Percentiles rank a stretch among this genome's conserved stretches.
Conservation (phyloP, 2,888 invertebrate species). For the Hoplodrina blanda region DNA sequence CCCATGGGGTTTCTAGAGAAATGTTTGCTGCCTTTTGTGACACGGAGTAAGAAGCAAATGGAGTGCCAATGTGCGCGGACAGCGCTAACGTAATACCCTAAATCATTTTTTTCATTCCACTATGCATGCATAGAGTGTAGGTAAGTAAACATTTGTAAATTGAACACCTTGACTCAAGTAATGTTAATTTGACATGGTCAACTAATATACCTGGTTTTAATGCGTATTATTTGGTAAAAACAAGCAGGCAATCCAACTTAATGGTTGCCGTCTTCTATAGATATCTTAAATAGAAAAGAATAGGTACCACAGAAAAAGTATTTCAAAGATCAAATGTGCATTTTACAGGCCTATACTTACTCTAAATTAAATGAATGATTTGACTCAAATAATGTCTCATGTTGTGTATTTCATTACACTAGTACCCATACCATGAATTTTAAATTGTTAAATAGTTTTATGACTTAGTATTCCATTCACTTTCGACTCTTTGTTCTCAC, state of each 20-base stretch:
- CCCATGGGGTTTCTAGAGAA: constrained; percentile 47
- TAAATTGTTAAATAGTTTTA: neutral
- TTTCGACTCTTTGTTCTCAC: constrained; percentile 11
- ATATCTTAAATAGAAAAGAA: no score
- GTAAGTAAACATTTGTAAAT: no score
- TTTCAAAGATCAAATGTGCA: no score
- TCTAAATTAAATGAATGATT: no score
- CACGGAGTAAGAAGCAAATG: constrained; percentile 3
- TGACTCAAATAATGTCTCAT: neutral
- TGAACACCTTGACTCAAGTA: neutral
- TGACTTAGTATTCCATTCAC: constrained; percentile 9
- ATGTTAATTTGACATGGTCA: neutral
- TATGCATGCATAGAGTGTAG: no score
- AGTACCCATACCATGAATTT: neutral
- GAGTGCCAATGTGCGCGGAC: neutral
- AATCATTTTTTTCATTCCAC: no score
- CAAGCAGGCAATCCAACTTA: neutral
- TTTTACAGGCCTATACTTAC: no score
- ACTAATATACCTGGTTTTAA: no score
- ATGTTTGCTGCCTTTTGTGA: constrained; percentile 32
- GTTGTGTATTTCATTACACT: no score
- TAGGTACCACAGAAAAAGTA: no score
- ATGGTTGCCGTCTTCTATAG: neutral
- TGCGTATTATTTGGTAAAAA: no score
- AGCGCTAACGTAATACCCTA: neutral